Evolutionary conservation across 1,140 invertebrate species (phyloP), one percentile per base, ranked within the genome.

Genomic region (Aphidius ervi): DNA sequence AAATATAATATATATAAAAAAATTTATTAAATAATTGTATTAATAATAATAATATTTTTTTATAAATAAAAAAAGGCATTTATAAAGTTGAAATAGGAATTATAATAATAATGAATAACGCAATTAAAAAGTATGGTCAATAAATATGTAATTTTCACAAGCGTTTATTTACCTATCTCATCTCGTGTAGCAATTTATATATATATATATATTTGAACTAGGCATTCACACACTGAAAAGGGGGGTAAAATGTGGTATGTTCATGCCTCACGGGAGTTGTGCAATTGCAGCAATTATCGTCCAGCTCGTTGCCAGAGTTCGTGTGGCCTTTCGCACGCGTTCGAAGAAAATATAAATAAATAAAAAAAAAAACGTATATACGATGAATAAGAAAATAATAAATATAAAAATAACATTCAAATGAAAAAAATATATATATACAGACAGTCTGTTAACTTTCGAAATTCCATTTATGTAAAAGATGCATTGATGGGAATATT

Each of bases 271-370:
- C n/a, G 23, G 37, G 52, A 61, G 55, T 61, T 61, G 59, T 41
- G 59, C 53, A 61, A 61, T 48, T 48, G 49, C 59, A 23, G 56
- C 56, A 57, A 57, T 57, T 57, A 57, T 57, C 46, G 56, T 47
- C 56, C 37, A 47, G 31, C 9, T 31, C 4, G 23, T 31, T 54
- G 9, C 6, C 16, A 31, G 6, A 52, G 49, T 37, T 23, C 48
- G 7, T 45, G 31, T 43, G 56, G 56, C 56, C 56, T 57, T 57
- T 57, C 56, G 56, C 56, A 57, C 56, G 56, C 46, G 46, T 57
- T 57, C 9, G 46, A 46, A 20, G 37, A 49, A 47, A 54, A 31
- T 31, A 3, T 31, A 16, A 16, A 31, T 31, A 31, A 31, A 31
- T 3, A 31, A 31, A 31, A 31, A 31, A 31, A 31, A 31, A 31